Conservation (phyloP, 2,797 vertebrate species). For the Phalloptychus januarius region DNA sequence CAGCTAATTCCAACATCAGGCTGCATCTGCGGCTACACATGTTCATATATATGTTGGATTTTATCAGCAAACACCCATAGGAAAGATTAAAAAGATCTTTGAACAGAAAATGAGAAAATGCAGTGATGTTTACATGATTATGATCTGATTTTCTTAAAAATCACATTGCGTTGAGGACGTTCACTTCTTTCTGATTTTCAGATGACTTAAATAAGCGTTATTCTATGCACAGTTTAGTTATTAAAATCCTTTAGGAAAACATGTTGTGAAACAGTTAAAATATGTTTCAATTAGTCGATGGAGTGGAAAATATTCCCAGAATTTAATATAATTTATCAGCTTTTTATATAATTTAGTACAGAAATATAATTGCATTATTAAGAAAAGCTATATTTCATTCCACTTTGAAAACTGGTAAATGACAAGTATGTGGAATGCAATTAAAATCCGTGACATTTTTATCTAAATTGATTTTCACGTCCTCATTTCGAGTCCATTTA, state of each 20-base stretch:
- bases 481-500: background rate
- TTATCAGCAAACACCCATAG: background rate
- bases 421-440: slow-evolving; percentile 17
- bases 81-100: slow-evolving; percentile 3
- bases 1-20: background rate
- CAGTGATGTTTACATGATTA: background rate
- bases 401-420: slow-evolving; percentile 7
- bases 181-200: background rate
- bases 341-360: background rate
- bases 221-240: background rate
- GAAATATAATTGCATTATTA: slow-evolving; percentile 2
- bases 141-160: background rate
- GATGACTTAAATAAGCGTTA: background rate
- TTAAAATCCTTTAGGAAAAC: background rate
- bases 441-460: slow-evolving; percentile 24
- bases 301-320: slow-evolving; percentile 9
- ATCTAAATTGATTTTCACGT: slow-evolving; percentile 13
- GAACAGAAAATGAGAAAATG: background rate
- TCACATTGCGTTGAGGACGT: background rate
- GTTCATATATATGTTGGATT: slow-evolving; percentile 1
- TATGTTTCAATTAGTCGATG: slow-evolving; percentile 9
- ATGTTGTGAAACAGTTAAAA: background rate
- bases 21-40: background rate
- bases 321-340: background rate
- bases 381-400: background rate